Evolutionary conservation across 2,113 vertebrate species (phyloP), one percentile per base, ranked within the genome.

Genomic region (Terrapene triunguis): DNA sequence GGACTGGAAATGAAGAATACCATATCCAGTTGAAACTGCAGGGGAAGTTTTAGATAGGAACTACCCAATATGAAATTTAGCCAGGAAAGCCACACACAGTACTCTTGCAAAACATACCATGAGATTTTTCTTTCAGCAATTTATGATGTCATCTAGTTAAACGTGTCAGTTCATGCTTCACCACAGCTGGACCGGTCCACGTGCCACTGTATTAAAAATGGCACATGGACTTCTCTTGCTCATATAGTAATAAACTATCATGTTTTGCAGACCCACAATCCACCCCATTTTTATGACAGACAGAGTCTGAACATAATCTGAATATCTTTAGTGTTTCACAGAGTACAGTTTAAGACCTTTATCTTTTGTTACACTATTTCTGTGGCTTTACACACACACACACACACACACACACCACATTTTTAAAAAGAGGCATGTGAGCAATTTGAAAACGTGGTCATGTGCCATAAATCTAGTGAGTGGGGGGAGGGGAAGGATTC

Each of bases 1-100:
- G 74, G 87, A 84, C 79, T 93, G 92, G 94, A 89, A 95, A 88
- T 0, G 38, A 92, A 87, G 53, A 87, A 83, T 51, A 27, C 55
- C 87, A 69, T 87, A 84, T 69, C 35, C 95, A 95, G 87, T 87
- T 95, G 11, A 19, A 90, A 84, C 42, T 80, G 82, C 82, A 2
- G 1, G 83, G 92, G 74, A 89, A 74, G 47, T 57, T 96, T 91
- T 88, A 92, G 79, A 86, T 59, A 91, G 92, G 81, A 91, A 97
- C 96, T 97, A 96, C 50, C 84, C 85, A 76, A 44, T 79, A 57
- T 96, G 94, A 94, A 96, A 87, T 48, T 80, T 54, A n/a, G 89
- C 96, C 96, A 95, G 88, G 84, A 88, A 95, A 95, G 79, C 92
- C 92, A 57, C 85, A n/a, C 72, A 84, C 48, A 42, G 47, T 48